phyloP scores from a whole-genome alignment of 2,888 invertebrate species.

The Gibbula magus region DNA sequence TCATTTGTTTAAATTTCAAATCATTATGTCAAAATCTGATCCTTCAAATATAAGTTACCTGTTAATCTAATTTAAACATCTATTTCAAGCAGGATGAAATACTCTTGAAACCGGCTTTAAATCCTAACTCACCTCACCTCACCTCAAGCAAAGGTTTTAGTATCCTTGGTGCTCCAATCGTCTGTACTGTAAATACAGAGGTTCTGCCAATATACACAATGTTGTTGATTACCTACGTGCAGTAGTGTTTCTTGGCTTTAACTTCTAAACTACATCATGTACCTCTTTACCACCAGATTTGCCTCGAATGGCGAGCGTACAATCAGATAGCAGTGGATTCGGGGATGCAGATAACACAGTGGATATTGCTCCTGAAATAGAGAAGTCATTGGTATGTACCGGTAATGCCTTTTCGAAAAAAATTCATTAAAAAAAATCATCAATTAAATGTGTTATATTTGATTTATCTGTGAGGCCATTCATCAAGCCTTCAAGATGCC shows the following conservation, averaged over 20 bases:
- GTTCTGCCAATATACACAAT: neutral
- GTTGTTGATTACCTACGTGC: neutral
- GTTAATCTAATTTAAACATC: too few relatives aligned
- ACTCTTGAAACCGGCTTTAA: too few relatives aligned
- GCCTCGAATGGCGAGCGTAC: constrained; percentile 61
- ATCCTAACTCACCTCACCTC: too few relatives aligned
- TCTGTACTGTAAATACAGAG: neutral
- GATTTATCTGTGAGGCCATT: neutral
- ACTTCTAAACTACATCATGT: too few relatives aligned
- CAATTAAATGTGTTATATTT: neutral
- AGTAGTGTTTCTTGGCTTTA: neutral
- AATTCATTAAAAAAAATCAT: neutral
- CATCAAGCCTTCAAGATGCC: neutral
- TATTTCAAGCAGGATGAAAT: too few relatives aligned
- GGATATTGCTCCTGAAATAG: constrained; percentile 28
- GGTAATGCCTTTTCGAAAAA: neutral
- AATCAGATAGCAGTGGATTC: constrained; percentile 70
- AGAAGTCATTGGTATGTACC: constrained; percentile 28
- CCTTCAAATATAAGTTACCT: too few relatives aligned
- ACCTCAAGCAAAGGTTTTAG: too few relatives aligned
- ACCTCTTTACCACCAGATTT: constrained; percentile 30
- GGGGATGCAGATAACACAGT: constrained; percentile 54
- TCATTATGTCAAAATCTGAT: too few relatives aligned
- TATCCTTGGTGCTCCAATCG: too few relatives aligned
- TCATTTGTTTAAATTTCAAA: too few relatives aligned